Evolutionary conservation across 2,888 invertebrate genomes (phyloP).

Genomic region (Mantis religiosa): DNA sequence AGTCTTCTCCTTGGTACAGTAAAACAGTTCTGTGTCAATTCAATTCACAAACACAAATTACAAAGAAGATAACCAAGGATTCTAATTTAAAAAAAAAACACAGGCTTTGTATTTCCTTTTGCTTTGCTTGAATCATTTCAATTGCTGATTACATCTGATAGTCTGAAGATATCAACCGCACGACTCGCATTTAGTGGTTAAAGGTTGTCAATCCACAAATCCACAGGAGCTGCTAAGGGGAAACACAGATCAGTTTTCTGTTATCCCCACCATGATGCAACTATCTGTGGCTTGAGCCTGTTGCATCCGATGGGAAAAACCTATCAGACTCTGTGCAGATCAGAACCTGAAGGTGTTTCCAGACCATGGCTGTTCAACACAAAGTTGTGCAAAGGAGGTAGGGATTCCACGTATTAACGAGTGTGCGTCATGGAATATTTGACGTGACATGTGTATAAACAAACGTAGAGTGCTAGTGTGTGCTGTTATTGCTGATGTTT

Average conservation of each 20-base stretch:
- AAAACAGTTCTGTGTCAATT: no score
- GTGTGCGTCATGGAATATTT: background rate
- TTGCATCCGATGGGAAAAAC: background rate
- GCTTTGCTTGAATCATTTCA: no score
- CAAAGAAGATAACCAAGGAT: no score
- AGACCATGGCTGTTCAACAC: background rate
- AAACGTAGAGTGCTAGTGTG: background rate
- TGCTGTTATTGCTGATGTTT: background rate
- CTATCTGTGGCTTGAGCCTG: background rate
- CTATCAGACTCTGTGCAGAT: background rate
- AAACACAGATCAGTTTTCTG: background rate
- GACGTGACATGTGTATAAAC: background rate
- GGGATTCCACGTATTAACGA: background rate
- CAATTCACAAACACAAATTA: no score
- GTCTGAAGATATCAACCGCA: background rate
- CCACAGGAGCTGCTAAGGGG: background rate
- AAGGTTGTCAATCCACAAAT: background rate
- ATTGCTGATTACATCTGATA: background rate
- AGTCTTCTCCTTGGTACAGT: no score
- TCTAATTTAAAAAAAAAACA: no score
- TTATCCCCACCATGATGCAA: background rate
- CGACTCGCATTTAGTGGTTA: background rate
- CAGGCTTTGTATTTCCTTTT: no score
- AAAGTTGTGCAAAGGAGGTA: background rate
- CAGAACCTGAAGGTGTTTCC: background rate